A percentile compares a stretch with the other conserved stretches of the same genome.
Conservation (phyloP, 2,113 vertebrate genomes). For the Sylvietta virens region DNA sequence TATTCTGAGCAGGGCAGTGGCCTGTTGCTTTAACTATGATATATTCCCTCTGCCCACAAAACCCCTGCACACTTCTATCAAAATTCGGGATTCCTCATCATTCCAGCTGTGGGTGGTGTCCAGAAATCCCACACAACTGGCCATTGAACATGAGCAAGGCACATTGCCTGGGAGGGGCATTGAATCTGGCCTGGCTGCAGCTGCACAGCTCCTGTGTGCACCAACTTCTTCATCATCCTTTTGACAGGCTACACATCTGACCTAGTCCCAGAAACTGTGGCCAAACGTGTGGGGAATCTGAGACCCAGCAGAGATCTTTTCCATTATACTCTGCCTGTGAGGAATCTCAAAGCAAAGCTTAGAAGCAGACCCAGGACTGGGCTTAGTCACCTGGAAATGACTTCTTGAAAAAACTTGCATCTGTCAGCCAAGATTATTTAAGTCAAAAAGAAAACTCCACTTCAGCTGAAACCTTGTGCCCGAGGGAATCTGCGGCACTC, state of each 20-base stretch:
- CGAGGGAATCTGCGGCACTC: fast-evolving
- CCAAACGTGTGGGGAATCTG: not conserved
- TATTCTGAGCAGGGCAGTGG: not conserved
- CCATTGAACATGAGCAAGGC: not conserved
- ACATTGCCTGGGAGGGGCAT: not conserved
- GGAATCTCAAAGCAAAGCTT: not conserved
- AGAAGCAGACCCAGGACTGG: not conserved
- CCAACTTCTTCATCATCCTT: not conserved
- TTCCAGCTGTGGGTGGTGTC: not conserved
- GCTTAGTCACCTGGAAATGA: slow-evolving; percentile 15
- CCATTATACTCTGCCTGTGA: not conserved
- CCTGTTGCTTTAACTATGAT: not conserved
- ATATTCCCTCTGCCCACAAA: not conserved
- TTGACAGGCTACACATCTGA: not conserved
- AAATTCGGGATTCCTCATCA: not conserved
- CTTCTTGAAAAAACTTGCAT: not conserved
- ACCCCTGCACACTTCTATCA: not conserved
- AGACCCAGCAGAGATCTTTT: not conserved
- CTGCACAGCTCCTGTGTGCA: not conserved
- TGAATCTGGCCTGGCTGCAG: not conserved
- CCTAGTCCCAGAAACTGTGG: not conserved
- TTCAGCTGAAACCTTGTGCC: not conserved
- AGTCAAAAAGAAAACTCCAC: not conserved
- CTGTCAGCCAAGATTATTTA: not conserved
- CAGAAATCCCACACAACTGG: not conserved